These are phyloP conservation scores for Paragorgia papillata DNA, from an alignment of 92 coral and sea anemone genomes.

Conservation along the genomic window DNA sequence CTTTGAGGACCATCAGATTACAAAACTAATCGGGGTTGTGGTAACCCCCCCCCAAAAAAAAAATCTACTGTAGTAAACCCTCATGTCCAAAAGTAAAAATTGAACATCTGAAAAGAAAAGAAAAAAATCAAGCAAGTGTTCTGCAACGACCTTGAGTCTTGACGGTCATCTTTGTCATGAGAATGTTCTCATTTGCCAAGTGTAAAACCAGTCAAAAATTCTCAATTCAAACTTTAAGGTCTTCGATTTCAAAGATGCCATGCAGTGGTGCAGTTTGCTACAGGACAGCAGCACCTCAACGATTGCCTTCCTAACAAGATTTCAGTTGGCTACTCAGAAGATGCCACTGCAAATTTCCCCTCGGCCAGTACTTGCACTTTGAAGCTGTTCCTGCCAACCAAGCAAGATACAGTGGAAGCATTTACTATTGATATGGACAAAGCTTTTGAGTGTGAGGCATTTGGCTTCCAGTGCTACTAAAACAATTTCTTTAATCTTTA, in stretches of 20 bases:
- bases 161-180: too few relatives aligned
- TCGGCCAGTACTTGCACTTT: constrained; percentile 12
- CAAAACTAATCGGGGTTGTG: too few relatives aligned
- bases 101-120: too few relatives aligned
- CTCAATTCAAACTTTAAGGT: background rate
- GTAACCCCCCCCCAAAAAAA: too few relatives aligned
- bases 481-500: too few relatives aligned
- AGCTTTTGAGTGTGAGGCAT: constrained; percentile 18
- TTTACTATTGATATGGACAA: constrained; percentile 5
- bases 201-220: background rate
- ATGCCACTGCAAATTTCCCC: background rate
- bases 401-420: background rate
- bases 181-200: too few relatives aligned
- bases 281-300: background rate
- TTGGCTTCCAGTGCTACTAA: constrained; percentile 10
- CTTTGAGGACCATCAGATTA: too few relatives aligned
- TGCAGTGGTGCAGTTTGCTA: constrained; percentile 15
- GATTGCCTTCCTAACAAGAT: constrained; percentile 13
- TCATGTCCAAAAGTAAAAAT: too few relatives aligned
- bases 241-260: background rate
- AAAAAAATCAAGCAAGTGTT: too few relatives aligned
- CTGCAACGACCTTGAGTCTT: too few relatives aligned
- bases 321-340: background rate
- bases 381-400: constrained; percentile 1
- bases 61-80: too few relatives aligned